Evolutionary conservation across 2,888 invertebrate genomes (phyloP).

Genomic region (Cotesia congregata): DNA sequence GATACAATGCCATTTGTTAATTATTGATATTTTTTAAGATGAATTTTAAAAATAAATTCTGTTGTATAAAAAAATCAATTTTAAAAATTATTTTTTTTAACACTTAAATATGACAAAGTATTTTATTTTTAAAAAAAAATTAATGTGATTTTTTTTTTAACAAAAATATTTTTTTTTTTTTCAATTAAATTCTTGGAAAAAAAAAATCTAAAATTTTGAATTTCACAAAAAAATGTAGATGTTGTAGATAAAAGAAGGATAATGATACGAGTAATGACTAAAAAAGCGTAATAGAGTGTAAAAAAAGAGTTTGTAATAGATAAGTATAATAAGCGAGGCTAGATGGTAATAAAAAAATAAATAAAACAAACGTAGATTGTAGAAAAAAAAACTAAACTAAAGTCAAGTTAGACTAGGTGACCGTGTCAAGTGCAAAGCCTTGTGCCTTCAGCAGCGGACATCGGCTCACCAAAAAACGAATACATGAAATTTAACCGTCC

Average conservation of each 20-base stretch:
- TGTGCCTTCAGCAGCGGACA: slow-evolving; percentile 71
- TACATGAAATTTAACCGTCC: slow-evolving; percentile 68
- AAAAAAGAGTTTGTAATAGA: slow-evolving; percentile 47
- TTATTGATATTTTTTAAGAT: no score
- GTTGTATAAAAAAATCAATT: no score
- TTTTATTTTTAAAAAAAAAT: no score
- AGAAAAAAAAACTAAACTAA: slow-evolving; percentile 46
- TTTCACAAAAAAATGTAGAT: neutral
- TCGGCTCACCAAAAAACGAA: slow-evolving; percentile 68
- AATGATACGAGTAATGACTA: neutral
- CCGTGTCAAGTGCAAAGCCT: slow-evolving; percentile 71
- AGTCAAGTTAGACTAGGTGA: slow-evolving; percentile 68
- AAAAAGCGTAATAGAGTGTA: slow-evolving; percentile 37
- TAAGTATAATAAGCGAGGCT: slow-evolving; percentile 57
- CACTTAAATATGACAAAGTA: no score
- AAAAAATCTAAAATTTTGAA: neutral
- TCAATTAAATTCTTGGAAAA: no score
- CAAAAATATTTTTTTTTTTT: no score
- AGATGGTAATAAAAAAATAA: slow-evolving; percentile 42
- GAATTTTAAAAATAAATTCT: no score
- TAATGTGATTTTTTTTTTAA: neutral
- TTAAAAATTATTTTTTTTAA: no score
- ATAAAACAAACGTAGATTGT: slow-evolving; percentile 42
- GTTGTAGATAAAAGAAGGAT: neutral
- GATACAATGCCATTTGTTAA: no score